Percentiles rank a stretch among this genome's conserved stretches.
phyloP scores from a whole-genome alignment of 2,113 vertebrate genomes.

The Orthochromis indermauri region DNA sequence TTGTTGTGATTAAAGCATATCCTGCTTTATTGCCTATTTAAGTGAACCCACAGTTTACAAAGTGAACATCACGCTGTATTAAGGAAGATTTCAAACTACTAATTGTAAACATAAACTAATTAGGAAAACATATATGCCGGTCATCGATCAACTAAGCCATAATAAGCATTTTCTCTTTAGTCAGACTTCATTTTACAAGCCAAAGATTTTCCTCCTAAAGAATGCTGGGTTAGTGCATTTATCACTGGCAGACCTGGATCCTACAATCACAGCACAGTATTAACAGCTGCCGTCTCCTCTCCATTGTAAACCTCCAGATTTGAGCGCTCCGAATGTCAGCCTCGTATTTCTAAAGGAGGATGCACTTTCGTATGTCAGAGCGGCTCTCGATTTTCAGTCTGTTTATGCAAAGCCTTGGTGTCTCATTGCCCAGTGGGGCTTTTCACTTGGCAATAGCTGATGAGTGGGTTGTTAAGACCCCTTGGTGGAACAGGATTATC shows the following conservation, averaged over 20 bases:
- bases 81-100: not conserved
- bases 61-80: not conserved
- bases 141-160: not conserved
- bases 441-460: slow-evolving; percentile 30
- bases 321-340: not conserved
- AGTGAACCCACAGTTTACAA: not conserved
- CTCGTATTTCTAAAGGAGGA: not conserved
- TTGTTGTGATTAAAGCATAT: not conserved
- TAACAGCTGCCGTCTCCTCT: not conserved
- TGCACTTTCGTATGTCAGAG: not conserved
- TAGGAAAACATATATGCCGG: not conserved
- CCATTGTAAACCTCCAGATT: not conserved
- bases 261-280: not conserved
- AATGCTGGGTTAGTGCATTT: not conserved
- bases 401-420: not conserved
- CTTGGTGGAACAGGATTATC: slow-evolving; percentile 33
- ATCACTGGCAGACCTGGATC: not conserved
- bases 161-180: not conserved
- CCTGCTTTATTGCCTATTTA: not conserved
- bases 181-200: not conserved
- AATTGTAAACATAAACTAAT: not conserved
- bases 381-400: not conserved
- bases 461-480: slow-evolving; percentile 13
- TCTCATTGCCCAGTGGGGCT: slow-evolving; percentile 6
- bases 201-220: not conserved